Evolutionary conservation across 2,797 vertebrate genomes (phyloP), one percentile per base, ranked within the genome.

Genomic region (Halcyon leucocephala): DNA sequence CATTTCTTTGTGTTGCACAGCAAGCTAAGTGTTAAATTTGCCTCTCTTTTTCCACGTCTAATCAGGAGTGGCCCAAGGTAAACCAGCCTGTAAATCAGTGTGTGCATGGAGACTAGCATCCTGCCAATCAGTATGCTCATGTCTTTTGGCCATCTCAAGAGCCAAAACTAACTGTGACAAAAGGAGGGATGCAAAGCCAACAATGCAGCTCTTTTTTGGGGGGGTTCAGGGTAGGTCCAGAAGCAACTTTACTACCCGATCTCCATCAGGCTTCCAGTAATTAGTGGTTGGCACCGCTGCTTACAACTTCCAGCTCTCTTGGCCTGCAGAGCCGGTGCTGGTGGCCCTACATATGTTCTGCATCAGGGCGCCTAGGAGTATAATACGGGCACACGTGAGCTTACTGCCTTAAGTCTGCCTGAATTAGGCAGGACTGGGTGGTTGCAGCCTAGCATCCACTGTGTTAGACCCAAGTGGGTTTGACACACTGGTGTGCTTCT

Each of bases 131-230:
- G 33, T 86, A 42, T 88, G 82, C 26, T 90, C 3, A 0, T 90
- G 69, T 52, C 54, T 93, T 90, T 66, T 84, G 74, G 28, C 41
- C 21, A 8, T 86, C 54, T 86, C 39, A 48, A 14, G 66, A 70
- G 51, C 48, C 66, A 73, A 33, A 92, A 85, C 35, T 83, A 90
- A 62, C 69, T 70, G 69, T 78, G 62, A 24, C 51, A 82, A 64
- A 79, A 94, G 46, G 46, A 73, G 42, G 26, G 57, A 84, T 89
- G 86, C 83, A 79, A 92, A 94, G 89, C 82, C 79, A 93, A 6
- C 72, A 54, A 20, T 31, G 52, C 52, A 54, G 31, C 29, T 54
- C 52, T 54, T 54, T 52, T 52, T 6, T 52, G 25, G 49, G 49
- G 49, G 72, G 18, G 6, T 9, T 44, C 57, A 46, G 29, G 12